Base-by-base conservation (phyloP, 2,113 vertebrate genomes). In the Laticauda colubrina region DNA sequence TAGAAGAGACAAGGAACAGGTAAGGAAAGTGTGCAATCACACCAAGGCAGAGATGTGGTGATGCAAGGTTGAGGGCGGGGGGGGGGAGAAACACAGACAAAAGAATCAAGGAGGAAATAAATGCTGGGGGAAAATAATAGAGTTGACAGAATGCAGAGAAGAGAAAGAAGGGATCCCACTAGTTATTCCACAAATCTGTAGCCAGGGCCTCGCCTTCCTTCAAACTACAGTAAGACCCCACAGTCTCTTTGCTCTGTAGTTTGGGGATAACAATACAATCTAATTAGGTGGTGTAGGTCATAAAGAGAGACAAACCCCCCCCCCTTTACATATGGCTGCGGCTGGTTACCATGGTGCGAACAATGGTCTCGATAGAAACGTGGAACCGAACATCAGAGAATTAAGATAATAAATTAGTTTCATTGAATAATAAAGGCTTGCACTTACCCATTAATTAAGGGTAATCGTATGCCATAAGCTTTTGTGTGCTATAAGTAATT, bases 381-480 rank as follows among this genome's bases (percentile, higher is more conserved):
- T 89, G 95, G 97, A 96, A 96, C 96, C 96, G 97, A 97, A 95
- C 94, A 93, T 97, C 10, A 23, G 95, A 96, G 97, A 97, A 97
- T 97, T 96, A 97, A 97, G 97, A 97, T 96, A 96, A 97, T 97
- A 97, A 97, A 97, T 97, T 97, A 97, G 96, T 96, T 97, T 96
- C 96, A 96, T 96, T 96, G 95, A 97, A 97, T 96, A 97, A 97
- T 97, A 97, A 97, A 98, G 96, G 96, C 95, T 95, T 93, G 95
- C 95, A 92, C 96, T 97, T 97, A 95, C 95, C 96, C 96, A 97
- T 97, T 97, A 98, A 98, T 97, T 98, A 98, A 97, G 96, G 97
- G 95, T 97, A 97, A 97, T 97, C 92, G 96, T 96, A 96, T 96
- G 95, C 97, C 96, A 96, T 97, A 97, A 97, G 97, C 96, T 96